These are phyloP conservation scores for Zaprionus ornatus DNA, from an alignment of 1,140 invertebrate genomes.

Conservation along the genomic window DNA sequence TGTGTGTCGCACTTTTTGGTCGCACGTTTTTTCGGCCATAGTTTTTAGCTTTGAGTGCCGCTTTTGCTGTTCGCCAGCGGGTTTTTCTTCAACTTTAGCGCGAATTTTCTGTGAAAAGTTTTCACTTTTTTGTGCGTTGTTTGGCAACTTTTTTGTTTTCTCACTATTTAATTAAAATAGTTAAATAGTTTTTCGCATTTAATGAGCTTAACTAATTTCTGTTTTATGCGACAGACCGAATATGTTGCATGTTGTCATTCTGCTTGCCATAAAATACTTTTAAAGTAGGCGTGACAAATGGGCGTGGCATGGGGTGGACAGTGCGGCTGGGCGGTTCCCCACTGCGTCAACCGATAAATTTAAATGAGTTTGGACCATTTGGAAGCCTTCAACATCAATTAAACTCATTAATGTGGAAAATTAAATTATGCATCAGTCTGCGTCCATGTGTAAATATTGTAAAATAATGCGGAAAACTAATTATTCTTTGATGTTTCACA, in stretches of 20 bases:
- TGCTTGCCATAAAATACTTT: background rate
- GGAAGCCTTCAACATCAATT: constrained; percentile 43
- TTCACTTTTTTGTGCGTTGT: constrained; percentile 2
- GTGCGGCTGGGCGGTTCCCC: background rate
- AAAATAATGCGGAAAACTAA: constrained; percentile 38
- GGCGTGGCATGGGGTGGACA: background rate
- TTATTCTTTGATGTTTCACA: constrained; percentile 7
- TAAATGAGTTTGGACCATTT: constrained; percentile 41
- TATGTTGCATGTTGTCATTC: constrained; percentile 30
- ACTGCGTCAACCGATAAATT: constrained; percentile 20
- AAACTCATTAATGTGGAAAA: constrained; percentile 47
- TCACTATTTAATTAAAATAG: constrained; percentile 60
- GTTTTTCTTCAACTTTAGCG: constrained; percentile 15
- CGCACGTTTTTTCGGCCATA: constrained; percentile 15
- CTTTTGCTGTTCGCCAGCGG: background rate
- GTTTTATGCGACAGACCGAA: constrained; percentile 48
- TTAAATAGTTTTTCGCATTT: constrained; percentile 54
- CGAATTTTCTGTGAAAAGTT: constrained; percentile 17
- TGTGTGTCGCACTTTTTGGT: constrained; percentile 35
- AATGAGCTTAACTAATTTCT: constrained; percentile 71
- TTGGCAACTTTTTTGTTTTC: constrained; percentile 1
- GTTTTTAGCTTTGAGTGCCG: constrained; percentile 3
- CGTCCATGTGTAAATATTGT: constrained; percentile 30
- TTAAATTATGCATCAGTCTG: constrained; percentile 40
- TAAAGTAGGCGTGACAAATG: constrained; percentile 17